A percentile compares a stretch with the other conserved stretches of the same genome.
Conservation (phyloP, 1,140 invertebrate species). For the Saccostrea cuccullata region DNA sequence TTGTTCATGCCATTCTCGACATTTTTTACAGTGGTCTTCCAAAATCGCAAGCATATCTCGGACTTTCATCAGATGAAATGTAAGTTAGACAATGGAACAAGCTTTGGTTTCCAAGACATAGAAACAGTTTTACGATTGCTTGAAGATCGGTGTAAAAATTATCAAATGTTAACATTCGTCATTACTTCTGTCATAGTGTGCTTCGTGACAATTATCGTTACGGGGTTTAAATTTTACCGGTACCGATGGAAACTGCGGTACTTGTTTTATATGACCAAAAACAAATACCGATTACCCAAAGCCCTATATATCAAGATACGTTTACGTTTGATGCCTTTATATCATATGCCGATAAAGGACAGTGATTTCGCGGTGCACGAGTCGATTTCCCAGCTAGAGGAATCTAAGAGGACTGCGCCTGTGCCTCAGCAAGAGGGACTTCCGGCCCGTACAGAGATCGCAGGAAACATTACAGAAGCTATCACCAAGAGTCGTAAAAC, state of each 20-base stretch:
- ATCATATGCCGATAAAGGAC: conserved; percentile 31
- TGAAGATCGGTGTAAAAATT: background rate
- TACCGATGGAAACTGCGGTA: conserved; percentile 65
- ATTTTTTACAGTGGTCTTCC: background rate
- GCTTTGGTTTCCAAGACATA: background rate
- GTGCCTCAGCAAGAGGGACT: background rate
- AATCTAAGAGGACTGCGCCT: conserved; percentile 49
- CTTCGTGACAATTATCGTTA: background rate
- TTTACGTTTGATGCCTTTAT: background rate
- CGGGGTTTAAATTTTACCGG: conserved; percentile 18
- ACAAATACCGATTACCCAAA: conserved; percentile 34
- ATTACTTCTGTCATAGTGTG: background rate
- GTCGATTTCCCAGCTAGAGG: conserved; percentile 52
- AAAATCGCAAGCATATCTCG: background rate
- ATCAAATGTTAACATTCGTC: background rate
- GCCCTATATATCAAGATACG: conserved; percentile 3
- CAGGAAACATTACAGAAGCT: conserved; percentile 79
- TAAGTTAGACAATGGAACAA: background rate
- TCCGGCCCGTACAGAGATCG: no score
- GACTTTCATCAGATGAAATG: background rate
- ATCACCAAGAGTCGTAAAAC: conserved; percentile 83
- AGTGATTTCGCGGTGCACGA: conserved; percentile 49
- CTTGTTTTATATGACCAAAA: conserved; percentile 57
- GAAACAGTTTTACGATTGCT: background rate
- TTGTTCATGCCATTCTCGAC: background rate